These are phyloP conservation scores for Chaetogeoica ovagalla DNA, from an alignment of 2,888 invertebrate species.

Conservation along the genomic window DNA sequence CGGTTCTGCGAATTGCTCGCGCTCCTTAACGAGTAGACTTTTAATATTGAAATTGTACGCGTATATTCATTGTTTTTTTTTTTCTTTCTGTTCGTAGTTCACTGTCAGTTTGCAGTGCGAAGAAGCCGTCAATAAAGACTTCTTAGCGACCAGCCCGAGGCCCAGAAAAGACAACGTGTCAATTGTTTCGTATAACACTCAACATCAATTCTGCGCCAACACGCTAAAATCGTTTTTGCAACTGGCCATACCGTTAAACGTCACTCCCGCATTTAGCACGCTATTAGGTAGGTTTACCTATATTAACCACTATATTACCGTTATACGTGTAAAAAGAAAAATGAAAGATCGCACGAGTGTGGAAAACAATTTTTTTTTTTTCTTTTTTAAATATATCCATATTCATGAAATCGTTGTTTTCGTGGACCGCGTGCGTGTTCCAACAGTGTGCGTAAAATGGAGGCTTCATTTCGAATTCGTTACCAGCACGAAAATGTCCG, in stretches of 20 bases:
- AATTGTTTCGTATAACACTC: slow-evolving; percentile 78
- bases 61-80: background rate
- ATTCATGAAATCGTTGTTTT: no score
- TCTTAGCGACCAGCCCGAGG: slow-evolving; percentile 61
- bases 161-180: slow-evolving; percentile 57
- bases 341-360: no score
- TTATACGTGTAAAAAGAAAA: no score
- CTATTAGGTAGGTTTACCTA: slow-evolving; percentile 70
- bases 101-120: slow-evolving; percentile 96
- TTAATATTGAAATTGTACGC: no score
- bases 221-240: slow-evolving; percentile 85
- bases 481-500: slow-evolving; percentile 72
- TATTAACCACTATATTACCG: no score
- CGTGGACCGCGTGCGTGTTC: background rate
- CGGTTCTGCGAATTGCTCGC: background rate
- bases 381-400: background rate
- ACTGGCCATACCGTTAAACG: slow-evolving; percentile 90
- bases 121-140: slow-evolving; percentile 68
- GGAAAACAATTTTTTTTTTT: background rate
- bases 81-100: slow-evolving; percentile 60
- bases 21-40: background rate
- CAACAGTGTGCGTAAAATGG: slow-evolving; percentile 86
- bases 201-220: slow-evolving; percentile 91
- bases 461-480: slow-evolving; percentile 97
- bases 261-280: slow-evolving; percentile 93